These are phyloP conservation scores for Lophius americanus DNA, from an alignment of 2,797 vertebrate genomes.

Conservation along the genomic window DNA sequence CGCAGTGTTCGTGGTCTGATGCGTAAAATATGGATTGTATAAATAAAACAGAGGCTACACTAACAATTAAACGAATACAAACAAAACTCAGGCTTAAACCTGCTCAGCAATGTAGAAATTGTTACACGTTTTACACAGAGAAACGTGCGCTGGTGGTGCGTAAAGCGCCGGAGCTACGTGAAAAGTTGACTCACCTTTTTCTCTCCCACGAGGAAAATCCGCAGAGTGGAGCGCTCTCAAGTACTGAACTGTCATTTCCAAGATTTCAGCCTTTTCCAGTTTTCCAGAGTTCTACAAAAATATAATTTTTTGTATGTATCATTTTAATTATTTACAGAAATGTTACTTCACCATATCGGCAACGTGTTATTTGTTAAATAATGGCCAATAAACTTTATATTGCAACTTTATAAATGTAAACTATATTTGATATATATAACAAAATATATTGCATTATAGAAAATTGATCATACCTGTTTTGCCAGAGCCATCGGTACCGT, in stretches of 20 bases:
- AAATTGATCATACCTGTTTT: conserved; percentile 86
- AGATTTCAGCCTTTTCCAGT: conserved; percentile 97
- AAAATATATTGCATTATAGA: background rate
- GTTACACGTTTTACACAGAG: background rate
- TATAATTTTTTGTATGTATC: background rate
- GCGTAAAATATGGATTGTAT: conserved; percentile 19
- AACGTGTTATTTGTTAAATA: background rate
- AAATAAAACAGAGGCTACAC: background rate
- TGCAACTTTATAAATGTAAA: background rate
- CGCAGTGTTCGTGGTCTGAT: background rate
- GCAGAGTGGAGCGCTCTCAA: conserved; percentile 93
- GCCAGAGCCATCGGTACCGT: conserved; percentile 95
- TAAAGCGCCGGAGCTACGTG: conserved; percentile 16
- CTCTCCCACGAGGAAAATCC: conserved; percentile 93
- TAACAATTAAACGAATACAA: background rate
- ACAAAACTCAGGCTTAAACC: fast-evolving
- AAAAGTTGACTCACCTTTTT: conserved; percentile 86
- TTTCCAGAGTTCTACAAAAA: conserved; percentile 91
- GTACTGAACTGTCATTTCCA: conserved; percentile 99
- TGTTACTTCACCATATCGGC: background rate
- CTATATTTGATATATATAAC: background rate
- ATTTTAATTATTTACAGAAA: background rate
- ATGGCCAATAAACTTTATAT: background rate
- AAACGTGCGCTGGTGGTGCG: conserved; percentile 2
- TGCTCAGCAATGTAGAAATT: background rate